phyloP scores from a whole-genome alignment of 2,888 invertebrate genomes.

The Periphyllus acericola region DNA sequence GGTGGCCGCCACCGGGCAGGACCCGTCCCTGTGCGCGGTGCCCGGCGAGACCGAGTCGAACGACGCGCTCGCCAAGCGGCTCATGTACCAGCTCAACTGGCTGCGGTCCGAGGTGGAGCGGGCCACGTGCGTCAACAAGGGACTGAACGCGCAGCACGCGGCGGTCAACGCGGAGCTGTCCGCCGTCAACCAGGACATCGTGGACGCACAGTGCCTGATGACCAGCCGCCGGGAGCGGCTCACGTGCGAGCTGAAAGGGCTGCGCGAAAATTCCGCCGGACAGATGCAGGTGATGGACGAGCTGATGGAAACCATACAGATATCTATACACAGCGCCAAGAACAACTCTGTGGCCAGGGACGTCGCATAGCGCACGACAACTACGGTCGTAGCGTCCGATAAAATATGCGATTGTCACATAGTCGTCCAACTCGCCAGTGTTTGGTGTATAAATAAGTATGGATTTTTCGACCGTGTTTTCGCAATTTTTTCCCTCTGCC shows the following conservation, averaged over 20 bases:
- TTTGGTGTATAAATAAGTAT: no score
- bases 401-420: no score
- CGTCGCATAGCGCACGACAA: no score
- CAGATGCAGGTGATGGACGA: constrained; percentile 30
- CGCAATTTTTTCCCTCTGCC: no score
- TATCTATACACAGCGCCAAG: constrained; percentile 1
- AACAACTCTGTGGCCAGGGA: background rate
- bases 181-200: background rate
- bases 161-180: background rate
- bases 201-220: background rate
- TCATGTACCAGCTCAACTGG: constrained; percentile 54
- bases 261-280: background rate
- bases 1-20: background rate
- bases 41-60: background rate
- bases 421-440: no score
- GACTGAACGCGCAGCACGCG: background rate
- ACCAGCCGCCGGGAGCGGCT: background rate
- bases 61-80: background rate
- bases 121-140: constrained; percentile 12
- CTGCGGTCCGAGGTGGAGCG: constrained; percentile 55
- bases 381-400: no score
- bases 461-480: no score
- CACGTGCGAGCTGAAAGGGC: background rate
- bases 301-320: constrained; percentile 46
- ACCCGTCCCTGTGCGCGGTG: background rate